phyloP scores from a whole-genome alignment of 2,888 invertebrate genomes.

The Rhamnusium bicolor region DNA sequence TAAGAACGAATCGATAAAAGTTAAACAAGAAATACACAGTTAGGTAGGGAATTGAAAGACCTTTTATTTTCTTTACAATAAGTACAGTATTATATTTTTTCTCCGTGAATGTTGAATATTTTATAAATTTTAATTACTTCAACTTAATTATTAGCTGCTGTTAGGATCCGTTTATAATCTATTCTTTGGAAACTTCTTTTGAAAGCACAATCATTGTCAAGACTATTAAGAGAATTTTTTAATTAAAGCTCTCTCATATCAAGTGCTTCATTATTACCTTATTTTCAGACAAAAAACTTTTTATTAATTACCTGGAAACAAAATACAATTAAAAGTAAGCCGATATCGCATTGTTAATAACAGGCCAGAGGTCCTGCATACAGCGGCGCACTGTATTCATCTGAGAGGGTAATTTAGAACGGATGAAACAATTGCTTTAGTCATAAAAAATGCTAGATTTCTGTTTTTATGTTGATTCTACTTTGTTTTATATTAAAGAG shows the following conservation, averaged over 20 bases:
- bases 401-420: neutral
- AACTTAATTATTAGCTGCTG: conserved; percentile 13
- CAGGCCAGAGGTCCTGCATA: neutral
- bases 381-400: neutral
- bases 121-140: too few species aligned
- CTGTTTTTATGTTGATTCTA: too few species aligned
- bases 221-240: conserved; percentile 22
- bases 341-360: neutral
- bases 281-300: conserved; percentile 5
- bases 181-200: neutral
- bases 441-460: neutral
- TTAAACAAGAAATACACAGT: too few species aligned
- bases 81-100: too few species aligned
- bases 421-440: neutral
- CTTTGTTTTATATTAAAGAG: too few species aligned
- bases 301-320: conserved; percentile 10
- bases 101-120: too few species aligned
- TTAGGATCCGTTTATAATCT: conserved; percentile 5
- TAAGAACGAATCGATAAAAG: too few species aligned
- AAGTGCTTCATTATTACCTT: conserved; percentile 14
- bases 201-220: conserved; percentile 15
- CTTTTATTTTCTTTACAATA: too few species aligned
- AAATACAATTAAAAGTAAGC: neutral
- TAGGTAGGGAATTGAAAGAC: too few species aligned
- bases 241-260: conserved; percentile 1